Evolutionary conservation across 2,797 vertebrate species (phyloP).

Genomic region (Sebastes goodei): DNA sequence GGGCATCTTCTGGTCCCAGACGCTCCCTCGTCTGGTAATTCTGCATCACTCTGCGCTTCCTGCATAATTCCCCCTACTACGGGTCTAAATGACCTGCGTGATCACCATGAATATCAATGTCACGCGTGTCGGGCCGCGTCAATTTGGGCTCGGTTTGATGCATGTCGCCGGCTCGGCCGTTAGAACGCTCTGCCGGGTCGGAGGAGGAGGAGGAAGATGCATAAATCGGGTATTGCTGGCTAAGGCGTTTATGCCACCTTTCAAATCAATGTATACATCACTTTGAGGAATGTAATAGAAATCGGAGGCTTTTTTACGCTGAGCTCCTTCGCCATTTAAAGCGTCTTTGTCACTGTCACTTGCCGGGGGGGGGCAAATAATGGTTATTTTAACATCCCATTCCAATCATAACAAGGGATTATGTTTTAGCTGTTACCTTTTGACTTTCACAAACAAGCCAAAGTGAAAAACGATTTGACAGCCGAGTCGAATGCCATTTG

Average conservation of each 20-base stretch:
- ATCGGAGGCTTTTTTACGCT: not conserved
- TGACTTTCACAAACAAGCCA: conserved; percentile 39
- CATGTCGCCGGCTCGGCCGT: conserved; percentile 20
- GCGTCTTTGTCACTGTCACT: conserved; percentile 23
- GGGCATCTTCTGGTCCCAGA: conserved; percentile 64
- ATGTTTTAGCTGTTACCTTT: conserved; percentile 7
- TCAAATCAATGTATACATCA: conserved; percentile 33
- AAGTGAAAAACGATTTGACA: conserved; percentile 11
- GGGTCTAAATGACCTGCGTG: conserved; percentile 65
- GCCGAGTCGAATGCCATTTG: not conserved
- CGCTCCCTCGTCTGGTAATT: conserved; percentile 57
- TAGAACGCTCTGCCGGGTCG: not conserved
- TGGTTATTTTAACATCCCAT: conserved; percentile 36
- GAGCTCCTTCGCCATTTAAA: conserved; percentile 3
- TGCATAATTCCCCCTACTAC: conserved; percentile 55
- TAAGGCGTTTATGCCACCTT: conserved; percentile 44
- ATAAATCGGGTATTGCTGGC: conserved; percentile 18
- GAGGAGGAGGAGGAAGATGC: not conserved
- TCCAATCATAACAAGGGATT: conserved; percentile 22
- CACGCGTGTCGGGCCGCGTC: conserved; percentile 43
- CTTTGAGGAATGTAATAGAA: conserved; percentile 37
- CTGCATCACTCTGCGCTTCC: conserved; percentile 62
- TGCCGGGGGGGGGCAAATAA: not conserved
- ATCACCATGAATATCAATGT: conserved; percentile 79
- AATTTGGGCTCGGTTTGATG: conserved; percentile 44